These are phyloP conservation scores for Cavia porcellus DNA, from an alignment of 2,113 vertebrate genomes.

Conservation along the genomic window DNA sequence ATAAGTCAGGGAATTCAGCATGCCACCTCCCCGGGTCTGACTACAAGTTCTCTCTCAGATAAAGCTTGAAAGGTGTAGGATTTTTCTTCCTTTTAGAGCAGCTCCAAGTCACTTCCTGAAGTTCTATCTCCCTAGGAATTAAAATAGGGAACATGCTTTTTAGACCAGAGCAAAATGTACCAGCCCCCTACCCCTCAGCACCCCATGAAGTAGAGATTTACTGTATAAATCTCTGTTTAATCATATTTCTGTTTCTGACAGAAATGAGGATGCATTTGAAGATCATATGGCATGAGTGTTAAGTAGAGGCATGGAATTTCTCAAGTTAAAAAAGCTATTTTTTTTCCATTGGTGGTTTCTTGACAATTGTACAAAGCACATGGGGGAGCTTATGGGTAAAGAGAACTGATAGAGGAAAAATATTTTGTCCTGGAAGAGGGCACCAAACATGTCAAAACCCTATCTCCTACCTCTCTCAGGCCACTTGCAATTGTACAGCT, in stretches of 20 bases:
- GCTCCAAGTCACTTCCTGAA: neutral
- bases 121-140: neutral
- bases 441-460: neutral
- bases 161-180: neutral
- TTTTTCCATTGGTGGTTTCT: slow-evolving; percentile 13
- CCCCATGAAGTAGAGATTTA: neutral
- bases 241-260: neutral
- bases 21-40: neutral
- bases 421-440: neutral
- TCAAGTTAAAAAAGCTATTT: neutral
- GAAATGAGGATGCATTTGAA: neutral
- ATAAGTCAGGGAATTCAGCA: neutral
- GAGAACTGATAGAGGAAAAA: neutral
- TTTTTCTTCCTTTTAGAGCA: neutral
- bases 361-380: slow-evolving; percentile 16
- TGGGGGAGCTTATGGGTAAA: slow-evolving; percentile 18
- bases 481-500: neutral
- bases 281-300: neutral
- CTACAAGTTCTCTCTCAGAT: neutral
- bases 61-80: neutral
- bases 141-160: neutral
- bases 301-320: neutral
- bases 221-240: neutral
- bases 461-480: neutral
- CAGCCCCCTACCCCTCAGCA: neutral